Evolutionary conservation across 2,888 invertebrate species (phyloP).

Genomic region (Sesia bembeciformis): DNA sequence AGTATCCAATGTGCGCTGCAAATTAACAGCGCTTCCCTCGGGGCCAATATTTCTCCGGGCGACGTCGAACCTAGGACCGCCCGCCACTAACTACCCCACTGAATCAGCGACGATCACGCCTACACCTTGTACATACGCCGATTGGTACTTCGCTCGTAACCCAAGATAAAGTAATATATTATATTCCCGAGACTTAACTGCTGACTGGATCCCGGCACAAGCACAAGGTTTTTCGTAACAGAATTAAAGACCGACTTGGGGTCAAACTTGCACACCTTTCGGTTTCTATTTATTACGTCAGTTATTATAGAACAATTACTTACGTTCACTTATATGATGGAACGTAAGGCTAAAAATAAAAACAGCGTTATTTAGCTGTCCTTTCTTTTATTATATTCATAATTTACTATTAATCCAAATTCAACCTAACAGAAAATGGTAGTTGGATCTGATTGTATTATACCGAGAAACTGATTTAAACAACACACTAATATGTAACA

Average conservation of each 20-base stretch:
- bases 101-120: constrained; percentile 73
- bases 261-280: not conserved
- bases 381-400: too few species aligned
- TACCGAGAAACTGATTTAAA: too few species aligned
- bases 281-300: not conserved
- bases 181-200: constrained; percentile 45
- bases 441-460: too few species aligned
- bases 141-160: constrained; percentile 61
- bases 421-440: too few species aligned
- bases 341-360: too few species aligned
- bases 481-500: too few species aligned
- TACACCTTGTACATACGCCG: constrained; percentile 70
- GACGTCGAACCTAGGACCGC: constrained; percentile 67
- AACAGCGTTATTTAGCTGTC: too few species aligned
- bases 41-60: constrained; percentile 67
- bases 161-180: constrained; percentile 56
- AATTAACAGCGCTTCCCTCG: constrained; percentile 68
- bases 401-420: too few species aligned
- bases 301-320: too few species aligned
- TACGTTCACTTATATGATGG: too few species aligned
- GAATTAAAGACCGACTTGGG: not conserved
- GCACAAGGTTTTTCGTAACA: not conserved
- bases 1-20: constrained; percentile 57
- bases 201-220: constrained; percentile 27
- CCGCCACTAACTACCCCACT: constrained; percentile 71